Evolutionary conservation across 2,113 vertebrate species (phyloP), one percentile per base, ranked within the genome.

Genomic region (Gambusia holbrooki): DNA sequence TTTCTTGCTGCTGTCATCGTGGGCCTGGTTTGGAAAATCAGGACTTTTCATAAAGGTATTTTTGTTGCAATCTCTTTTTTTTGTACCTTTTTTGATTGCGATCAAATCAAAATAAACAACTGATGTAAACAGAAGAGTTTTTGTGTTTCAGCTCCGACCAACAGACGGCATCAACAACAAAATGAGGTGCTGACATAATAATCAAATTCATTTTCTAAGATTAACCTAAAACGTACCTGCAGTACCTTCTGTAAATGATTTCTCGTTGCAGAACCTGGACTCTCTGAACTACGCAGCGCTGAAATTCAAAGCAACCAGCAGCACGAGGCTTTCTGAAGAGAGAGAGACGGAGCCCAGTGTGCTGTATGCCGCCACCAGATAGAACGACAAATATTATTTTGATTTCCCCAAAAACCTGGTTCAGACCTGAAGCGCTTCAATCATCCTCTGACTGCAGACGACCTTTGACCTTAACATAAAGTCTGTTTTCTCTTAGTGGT

Each of bases 331-430:
- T 40, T 33, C 15, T 4, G 22, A 40, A 35, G 30, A 60, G 12
- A 83, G 42, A 67, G 29, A 62, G n/a, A 0, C 15, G 27, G 69
- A 63, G 9, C 1, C 12, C 15, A 51, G 69, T 37, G 74, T 76
- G 40, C 60, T 76, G 3, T 64, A 69, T 1, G 58, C 77, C 64
- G 40, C 73, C 6, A 62, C 73, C 1, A 85, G 74, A 80, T 69
- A 80, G 40, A 13, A 14, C 40, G 40, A 42, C 40, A 11, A 10
- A 33, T 33, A 33, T 33, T 40, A 40, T 40, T 40, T 40, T 40
- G 37, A 40, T 12, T 40, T 40, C 37, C 37, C 10, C 9, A 40
- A 11, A 40, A 12, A n/a, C 8, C 11, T 37, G 37, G 8, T 11
- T 11, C 37, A 37, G 8, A 6, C 37, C 37, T 37, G 37, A 37